These are phyloP conservation scores for Latrodectus elegans DNA, from an alignment of 2,888 invertebrate species.

Conservation along the genomic window DNA sequence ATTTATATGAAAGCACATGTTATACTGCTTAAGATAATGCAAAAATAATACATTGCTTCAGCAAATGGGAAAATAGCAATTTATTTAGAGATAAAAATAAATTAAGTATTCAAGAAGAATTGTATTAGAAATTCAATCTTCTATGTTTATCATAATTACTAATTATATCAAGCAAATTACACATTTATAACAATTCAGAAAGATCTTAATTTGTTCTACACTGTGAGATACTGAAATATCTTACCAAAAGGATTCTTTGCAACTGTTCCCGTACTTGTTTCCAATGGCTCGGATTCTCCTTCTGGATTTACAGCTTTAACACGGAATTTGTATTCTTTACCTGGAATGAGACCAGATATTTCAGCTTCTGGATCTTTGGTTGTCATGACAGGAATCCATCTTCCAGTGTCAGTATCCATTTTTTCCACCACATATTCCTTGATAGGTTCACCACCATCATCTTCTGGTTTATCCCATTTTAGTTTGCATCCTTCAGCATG, in stretches of 20 bases:
- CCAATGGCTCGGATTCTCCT: constrained; percentile 96
- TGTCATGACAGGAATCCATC: constrained; percentile 93
- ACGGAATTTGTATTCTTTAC: constrained; percentile 97
- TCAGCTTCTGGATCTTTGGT: constrained; percentile 86
- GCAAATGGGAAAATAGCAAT: too few relatives aligned
- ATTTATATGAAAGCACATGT: too few relatives aligned
- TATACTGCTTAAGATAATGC: too few relatives aligned
- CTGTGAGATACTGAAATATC: background rate
- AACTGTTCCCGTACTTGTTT: constrained; percentile 89
- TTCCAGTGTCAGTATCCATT: constrained; percentile 94
- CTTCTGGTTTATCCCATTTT: constrained; percentile 96
- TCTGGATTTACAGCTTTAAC: constrained; percentile 98
- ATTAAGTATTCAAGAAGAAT: too few relatives aligned
- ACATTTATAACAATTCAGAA: background rate
- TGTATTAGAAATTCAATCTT: too few relatives aligned
- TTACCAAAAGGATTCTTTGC: constrained; percentile 95
- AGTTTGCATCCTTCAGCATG: constrained; percentile 93
- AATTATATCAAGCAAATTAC: too few relatives aligned
- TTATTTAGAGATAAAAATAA: too few relatives aligned
- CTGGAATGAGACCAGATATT: constrained; percentile 93
- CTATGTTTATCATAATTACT: too few relatives aligned
- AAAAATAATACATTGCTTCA: too few relatives aligned
- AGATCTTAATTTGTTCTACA: background rate
- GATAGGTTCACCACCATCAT: constrained; percentile 95
- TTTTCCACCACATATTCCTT: constrained; percentile 96